Evolutionary conservation across 1,140 invertebrate species (phyloP), one percentile per base, ranked within the genome.

Genomic region (Drosophila auraria): DNA sequence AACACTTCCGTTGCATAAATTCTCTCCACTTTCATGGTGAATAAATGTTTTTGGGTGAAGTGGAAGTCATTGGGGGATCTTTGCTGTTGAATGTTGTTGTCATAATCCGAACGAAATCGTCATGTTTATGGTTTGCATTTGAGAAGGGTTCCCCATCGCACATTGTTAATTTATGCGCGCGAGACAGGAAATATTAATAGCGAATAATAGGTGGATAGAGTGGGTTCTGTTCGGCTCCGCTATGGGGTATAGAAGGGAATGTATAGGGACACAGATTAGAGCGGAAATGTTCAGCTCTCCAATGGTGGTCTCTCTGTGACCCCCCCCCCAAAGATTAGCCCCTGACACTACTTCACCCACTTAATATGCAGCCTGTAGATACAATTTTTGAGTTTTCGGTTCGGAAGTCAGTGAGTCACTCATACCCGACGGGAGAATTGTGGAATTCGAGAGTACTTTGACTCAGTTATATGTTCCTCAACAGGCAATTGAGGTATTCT

Each of bases 171-270:
- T 87, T 87, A 87, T 89, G 83, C 84, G 78, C 83, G 81, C 84
- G 83, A 80, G 80, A 65, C 83, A 87, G 83, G 84, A 87, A 89
- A 89, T 87, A 87, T 89, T 87, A 87, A 87, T 89, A 68, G 80
- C 79, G 80, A 86, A 73, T 77, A 69, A 59, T 78, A 58, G 65
- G 69, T 62, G 36, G 49, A 57, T n/a, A n/a, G 44, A 61, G 54
- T 70, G 51, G 51, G 51, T 25, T 49, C n/a, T 38, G 33, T 38
- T 38, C 33, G 53, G 30, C 14, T 20, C 17, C 23, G 33, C 38
- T 56, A 54, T 33, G 38, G 42, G 27, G 45, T 5, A 27, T 17
- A 33, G 12, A 40, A 7, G 49, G 63, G 36, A 17, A 50, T 36
- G 58, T 58, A 20, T 45, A 30, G 68, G 63, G 66, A 72, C 53